Conservation (phyloP, 2,797 vertebrate genomes). For the Aselliscus stoliczkanus region DNA sequence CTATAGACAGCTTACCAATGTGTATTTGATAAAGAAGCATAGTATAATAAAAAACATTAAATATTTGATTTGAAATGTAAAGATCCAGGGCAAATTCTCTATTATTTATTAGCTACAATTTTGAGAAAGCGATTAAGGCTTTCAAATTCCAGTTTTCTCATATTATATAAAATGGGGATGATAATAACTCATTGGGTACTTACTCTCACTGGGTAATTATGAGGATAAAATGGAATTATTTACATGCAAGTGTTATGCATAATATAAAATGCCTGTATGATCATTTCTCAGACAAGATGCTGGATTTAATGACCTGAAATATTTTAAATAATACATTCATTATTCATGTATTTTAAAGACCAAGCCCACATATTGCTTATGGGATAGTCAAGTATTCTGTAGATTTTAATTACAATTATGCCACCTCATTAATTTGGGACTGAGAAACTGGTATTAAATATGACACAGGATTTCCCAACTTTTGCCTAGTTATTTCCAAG, state of each 20-base stretch:
- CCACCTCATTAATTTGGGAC: background rate
- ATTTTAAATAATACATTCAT: background rate
- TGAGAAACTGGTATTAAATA: background rate
- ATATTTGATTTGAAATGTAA: background rate
- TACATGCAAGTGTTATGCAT: background rate
- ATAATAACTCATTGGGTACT: background rate
- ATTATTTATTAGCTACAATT: background rate
- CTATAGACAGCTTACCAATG: background rate
- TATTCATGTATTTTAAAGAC: background rate
- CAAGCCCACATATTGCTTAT: background rate
- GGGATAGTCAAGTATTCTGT: background rate
- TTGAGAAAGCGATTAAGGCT: background rate
- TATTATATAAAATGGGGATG: background rate
- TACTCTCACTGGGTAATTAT: background rate
- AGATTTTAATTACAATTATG: background rate
- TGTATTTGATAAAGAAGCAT: background rate
- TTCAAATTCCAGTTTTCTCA: background rate
- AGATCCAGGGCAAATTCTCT: background rate
- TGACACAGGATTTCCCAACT: background rate
- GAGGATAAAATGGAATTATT: background rate
- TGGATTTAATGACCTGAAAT: background rate
- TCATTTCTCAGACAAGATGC: background rate
- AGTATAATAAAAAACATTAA: background rate
- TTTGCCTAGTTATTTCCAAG: background rate
- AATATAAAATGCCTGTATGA: background rate